Base-by-base conservation (phyloP, 2,888 invertebrate genomes). In the Pecten maximus region DNA sequence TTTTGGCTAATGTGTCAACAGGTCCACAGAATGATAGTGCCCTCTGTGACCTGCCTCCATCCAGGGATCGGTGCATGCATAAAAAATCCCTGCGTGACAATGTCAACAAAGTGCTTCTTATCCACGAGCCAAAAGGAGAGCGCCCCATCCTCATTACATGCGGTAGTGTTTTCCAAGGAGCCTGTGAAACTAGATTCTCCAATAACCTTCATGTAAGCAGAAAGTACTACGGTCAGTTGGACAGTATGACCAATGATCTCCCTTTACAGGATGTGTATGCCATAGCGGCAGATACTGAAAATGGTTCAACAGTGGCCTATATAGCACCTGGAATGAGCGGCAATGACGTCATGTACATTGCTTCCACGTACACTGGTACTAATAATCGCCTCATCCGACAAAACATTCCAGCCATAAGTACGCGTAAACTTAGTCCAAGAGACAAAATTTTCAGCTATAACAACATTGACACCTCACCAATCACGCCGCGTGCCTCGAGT, bases 231-330 rank as follows among this genome's bases (percentile, higher is more conserved):
- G 74, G 74, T 74, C 74, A 74, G 74, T 74, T 74, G 74, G 74
- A 74, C 12, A 74, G 28, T 74, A 74, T 74, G 40, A 89, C 90
- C 19, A 92, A 90, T 19, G 92, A 93, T n/a, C 90, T 90, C 40
- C 92, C 92, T 35, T 92, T 93, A 23, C 88, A 93, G 19, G 92
- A 93, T 54, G 93, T 95, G 90, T 94, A 92, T 50, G 94, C 94
- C 39, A 98, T 99, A 90, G 99, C 99, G 90, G 99, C 99, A 87
- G 99, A 99, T 97, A 99, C 99, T 97, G 98, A 98, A 88, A 98
- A 98, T 74, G 99, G 99, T 19, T 99, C 99, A 88, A 99, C 99
- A 28, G 99, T 99, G 91, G 99, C 99, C 91, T 99, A 99, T 97
- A 99, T 99, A 93, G 99, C 99, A 0, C 99, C 99, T 0, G 99